Conservation (phyloP, 1,140 invertebrate species). For the Meloidogyne chitwoodi region DNA sequence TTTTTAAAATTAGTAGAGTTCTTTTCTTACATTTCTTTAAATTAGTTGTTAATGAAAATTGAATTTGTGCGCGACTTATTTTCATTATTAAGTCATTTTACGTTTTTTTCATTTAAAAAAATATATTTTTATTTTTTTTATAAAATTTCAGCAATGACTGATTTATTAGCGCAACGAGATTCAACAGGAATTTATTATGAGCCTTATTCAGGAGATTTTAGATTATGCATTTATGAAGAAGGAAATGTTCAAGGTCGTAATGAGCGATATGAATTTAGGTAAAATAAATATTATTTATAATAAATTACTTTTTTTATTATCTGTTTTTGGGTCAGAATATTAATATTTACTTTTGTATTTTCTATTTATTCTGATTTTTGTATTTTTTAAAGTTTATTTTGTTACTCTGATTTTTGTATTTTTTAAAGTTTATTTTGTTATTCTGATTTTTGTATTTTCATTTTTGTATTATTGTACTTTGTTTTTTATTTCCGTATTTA, state of each 20-base stretch:
- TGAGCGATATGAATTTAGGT: conserved; percentile 49
- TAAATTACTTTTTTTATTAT: too few species aligned
- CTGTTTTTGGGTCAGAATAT: too few species aligned
- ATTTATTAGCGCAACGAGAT: conserved; percentile 37
- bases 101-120: not conserved
- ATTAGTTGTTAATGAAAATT: not conserved
- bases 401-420: conserved; percentile 5
- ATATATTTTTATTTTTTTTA: not conserved
- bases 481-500: too few species aligned
- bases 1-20: not conserved
- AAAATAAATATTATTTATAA: not conserved
- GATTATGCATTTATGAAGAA: conserved; percentile 43
- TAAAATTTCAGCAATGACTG: conserved; percentile 21
- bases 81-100: not conserved
- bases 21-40: not conserved
- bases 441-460: not conserved
- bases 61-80: not conserved
- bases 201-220: conserved; percentile 44
- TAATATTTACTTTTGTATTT: too few species aligned
- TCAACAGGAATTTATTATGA: conserved; percentile 46
- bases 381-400: not conserved
- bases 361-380: too few species aligned
- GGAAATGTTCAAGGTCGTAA: conserved; percentile 35
- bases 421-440: not conserved
- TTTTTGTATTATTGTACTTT: too few species aligned